phyloP scores from a whole-genome alignment of 2,113 vertebrate genomes.

The Eupsittula cactorum region DNA sequence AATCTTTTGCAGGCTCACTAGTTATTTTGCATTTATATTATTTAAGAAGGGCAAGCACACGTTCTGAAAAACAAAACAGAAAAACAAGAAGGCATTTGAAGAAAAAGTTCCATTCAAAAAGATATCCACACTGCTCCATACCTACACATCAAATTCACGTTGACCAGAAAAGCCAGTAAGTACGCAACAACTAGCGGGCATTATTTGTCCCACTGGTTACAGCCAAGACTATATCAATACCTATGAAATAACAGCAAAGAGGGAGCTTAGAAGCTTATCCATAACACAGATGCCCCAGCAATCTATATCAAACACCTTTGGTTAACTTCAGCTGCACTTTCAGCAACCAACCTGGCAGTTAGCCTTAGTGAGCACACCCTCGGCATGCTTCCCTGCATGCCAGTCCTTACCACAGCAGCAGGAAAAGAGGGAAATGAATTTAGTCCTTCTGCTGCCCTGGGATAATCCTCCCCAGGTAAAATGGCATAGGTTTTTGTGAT shows the following conservation, averaged over 20 bases:
- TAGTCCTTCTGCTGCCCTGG: not conserved
- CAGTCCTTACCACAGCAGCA: not conserved
- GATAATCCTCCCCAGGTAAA: not conserved
- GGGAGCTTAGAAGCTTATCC: not conserved
- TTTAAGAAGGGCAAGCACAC: not conserved
- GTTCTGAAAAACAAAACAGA: not conserved
- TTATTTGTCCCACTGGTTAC: not conserved
- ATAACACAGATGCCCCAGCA: no score
- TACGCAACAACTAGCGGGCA: not conserved
- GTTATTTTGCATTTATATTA: not conserved
- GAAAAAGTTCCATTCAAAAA: not conserved
- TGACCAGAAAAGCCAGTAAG: not conserved
- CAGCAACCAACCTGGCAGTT: not conserved
- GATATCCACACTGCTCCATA: not conserved
- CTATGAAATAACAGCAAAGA: not conserved
- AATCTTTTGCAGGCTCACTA: not conserved
- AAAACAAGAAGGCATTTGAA: not conserved
- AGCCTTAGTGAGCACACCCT: not conserved
- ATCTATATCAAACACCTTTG: not conserved
- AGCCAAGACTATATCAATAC: not conserved
- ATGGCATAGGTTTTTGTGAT: not conserved
- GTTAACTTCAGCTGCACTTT: not conserved
- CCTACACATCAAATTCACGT: fast-evolving
- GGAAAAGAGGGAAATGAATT: not conserved
- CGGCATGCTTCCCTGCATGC: fast-evolving